A percentile compares a stretch with the other conserved stretches of the same genome.
phyloP scores from a whole-genome alignment of 2,797 vertebrate species.

The Fundulus diaphanus region DNA sequence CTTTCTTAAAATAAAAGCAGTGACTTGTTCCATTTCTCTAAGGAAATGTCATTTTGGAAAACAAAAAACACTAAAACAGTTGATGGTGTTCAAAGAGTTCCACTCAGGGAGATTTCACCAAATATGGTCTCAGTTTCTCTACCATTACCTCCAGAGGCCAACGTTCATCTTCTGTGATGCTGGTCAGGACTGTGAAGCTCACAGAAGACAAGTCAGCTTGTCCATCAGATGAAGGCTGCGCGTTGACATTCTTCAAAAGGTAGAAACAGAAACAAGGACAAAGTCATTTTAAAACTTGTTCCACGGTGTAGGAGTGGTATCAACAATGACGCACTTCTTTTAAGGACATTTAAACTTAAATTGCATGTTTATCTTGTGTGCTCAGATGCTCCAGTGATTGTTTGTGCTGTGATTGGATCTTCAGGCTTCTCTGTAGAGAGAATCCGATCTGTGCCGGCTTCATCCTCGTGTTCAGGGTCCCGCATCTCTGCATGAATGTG shows the following conservation, averaged over 20 bases:
- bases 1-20: background rate
- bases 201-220: slow-evolving; percentile 20
- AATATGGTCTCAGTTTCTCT: slow-evolving; percentile 24
- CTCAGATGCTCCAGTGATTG: slow-evolving; percentile 65
- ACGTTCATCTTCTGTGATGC: background rate
- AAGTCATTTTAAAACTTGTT: slow-evolving; percentile 33
- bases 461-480: slow-evolving; percentile 83
- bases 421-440: slow-evolving; percentile 74
- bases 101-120: slow-evolving; percentile 26
- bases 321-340: background rate
- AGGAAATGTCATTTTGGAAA: background rate
- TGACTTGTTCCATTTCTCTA: background rate
- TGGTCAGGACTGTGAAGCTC: slow-evolving; percentile 4
- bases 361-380: slow-evolving; percentile 47
- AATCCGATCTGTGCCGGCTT: slow-evolving; percentile 65
- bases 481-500: slow-evolving; percentile 82
- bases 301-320: background rate
- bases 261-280: slow-evolving; percentile 68
- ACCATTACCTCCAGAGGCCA: slow-evolving; percentile 3
- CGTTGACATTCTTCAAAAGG: slow-evolving; percentile 51
- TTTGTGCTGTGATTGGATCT: slow-evolving; percentile 79
- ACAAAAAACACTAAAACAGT: no score
- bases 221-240: slow-evolving; percentile 15
- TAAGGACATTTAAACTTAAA: background rate
- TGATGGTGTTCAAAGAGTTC: no score